A percentile compares a stretch with the other conserved stretches of the same genome.
Conservation (phyloP, 2,113 vertebrate species). For the Brachirus orientalis region DNA sequence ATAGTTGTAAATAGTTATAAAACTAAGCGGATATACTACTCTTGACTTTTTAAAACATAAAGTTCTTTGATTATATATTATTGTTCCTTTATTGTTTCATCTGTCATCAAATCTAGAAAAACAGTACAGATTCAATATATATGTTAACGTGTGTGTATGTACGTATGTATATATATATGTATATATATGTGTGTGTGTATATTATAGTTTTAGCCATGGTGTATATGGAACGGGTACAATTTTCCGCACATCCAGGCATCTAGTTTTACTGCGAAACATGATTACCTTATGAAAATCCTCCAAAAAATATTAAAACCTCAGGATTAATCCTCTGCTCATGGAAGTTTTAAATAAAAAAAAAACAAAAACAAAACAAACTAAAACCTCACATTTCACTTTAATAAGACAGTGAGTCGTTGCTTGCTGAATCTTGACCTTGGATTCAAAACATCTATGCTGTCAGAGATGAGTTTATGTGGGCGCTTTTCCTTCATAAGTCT, state of each 20-base stretch:
- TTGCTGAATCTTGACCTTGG: not conserved
- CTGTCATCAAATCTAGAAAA: slow-evolving; percentile 67
- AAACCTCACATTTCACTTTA: slow-evolving; percentile 2
- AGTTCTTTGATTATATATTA: slow-evolving; percentile 51
- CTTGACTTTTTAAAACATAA: slow-evolving; percentile 77
- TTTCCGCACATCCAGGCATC: slow-evolving; percentile 24
- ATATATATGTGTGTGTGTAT: too few species aligned
- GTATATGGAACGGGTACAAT: slow-evolving; percentile 13
- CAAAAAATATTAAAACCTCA: too few species aligned
- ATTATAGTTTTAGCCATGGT: slow-evolving; percentile 36
- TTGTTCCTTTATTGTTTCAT: slow-evolving; percentile 62
- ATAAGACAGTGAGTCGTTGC: not conserved
- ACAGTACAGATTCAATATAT: slow-evolving; percentile 46
- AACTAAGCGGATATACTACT: slow-evolving; percentile 81
- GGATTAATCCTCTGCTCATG: not conserved
- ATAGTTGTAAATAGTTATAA: slow-evolving; percentile 74
- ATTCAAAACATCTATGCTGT: not conserved
- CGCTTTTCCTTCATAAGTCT: not conserved
- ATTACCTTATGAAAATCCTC: slow-evolving; percentile 4
- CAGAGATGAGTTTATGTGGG: not conserved
- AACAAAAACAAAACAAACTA: too few species aligned
- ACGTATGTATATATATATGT: too few species aligned
- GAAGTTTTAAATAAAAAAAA: not conserved
- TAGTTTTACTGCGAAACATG: not conserved
- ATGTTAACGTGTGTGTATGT: slow-evolving; percentile 17